Conservation (phyloP, 2,888 invertebrate genomes). For the Drosophila neutralis region DNA sequence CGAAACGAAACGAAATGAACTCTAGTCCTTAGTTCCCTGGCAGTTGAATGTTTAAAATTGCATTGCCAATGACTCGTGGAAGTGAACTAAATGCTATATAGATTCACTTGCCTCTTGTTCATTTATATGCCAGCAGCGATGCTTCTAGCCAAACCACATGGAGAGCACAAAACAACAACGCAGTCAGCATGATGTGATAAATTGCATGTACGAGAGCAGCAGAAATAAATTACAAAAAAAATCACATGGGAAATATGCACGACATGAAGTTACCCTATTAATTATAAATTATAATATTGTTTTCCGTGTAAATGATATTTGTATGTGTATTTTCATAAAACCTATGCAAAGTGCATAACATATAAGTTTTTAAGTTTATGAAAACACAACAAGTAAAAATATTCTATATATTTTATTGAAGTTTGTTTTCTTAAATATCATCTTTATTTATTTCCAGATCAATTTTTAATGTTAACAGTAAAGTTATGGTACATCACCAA, state of each 20-base stretch:
- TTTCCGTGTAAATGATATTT: neutral
- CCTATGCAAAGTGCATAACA: neutral
- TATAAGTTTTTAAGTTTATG: neutral
- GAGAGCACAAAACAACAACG: slow-evolving; percentile 21
- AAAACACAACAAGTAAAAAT: neutral
- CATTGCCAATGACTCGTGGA: slow-evolving; percentile 51
- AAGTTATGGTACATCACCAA: neutral
- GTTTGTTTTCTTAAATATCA: neutral
- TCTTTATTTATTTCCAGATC: neutral
- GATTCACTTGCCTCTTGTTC: slow-evolving; percentile 30
- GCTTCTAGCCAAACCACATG: slow-evolving; percentile 38
- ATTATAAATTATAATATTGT: neutral
- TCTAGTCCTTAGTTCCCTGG: slow-evolving; percentile 25
- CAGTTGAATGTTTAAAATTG: slow-evolving; percentile 52
- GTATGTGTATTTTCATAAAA: neutral
- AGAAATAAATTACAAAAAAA: slow-evolving; percentile 13
- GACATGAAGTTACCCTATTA: neutral
- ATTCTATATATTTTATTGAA: neutral
- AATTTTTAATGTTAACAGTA: neutral
- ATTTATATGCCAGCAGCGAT: slow-evolving; percentile 48
- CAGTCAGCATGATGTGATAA: slow-evolving; percentile 36
- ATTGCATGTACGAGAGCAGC: slow-evolving; percentile 21
- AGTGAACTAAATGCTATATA: slow-evolving; percentile 25
- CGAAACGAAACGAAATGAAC: slow-evolving; percentile 53
- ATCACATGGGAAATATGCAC: neutral